These are phyloP conservation scores for Eucidaris tribuloides DNA, from an alignment of 35 echinoderm and acorn worm genomes.

Conservation along the genomic window DNA sequence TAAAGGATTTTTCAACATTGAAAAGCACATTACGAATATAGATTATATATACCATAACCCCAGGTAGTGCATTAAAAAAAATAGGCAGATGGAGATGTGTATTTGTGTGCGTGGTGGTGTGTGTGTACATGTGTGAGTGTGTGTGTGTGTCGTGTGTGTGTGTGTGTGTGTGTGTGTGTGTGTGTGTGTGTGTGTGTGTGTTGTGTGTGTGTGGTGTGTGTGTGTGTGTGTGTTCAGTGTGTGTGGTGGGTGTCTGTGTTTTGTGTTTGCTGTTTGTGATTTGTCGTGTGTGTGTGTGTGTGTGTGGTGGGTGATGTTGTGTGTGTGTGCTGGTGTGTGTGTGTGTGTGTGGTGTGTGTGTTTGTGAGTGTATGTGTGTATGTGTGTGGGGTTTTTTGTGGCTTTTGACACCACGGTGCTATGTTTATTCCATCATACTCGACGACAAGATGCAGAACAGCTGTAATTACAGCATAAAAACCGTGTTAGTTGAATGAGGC, in stretches of 20 bases:
- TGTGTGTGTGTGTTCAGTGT: neutral
- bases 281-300: constrained; percentile 12
- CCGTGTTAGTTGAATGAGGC: constrained; percentile 1
- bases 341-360: constrained; percentile 17
- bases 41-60: too few species aligned
- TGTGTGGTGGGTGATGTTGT: neutral
- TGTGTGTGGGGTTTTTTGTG: neutral
- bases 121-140: too few species aligned
- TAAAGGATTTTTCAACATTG: too few species aligned
- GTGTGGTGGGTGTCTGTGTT: neutral
- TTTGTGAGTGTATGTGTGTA: neutral
- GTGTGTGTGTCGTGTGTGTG: too few species aligned
- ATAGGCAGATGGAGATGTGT: neutral
- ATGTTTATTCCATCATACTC: neutral
- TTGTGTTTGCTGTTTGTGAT: neutral
- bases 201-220: too few species aligned
- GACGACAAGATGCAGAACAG: too few species aligned
- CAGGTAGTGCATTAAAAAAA: neutral
- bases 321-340: neutral
- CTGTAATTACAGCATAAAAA: neutral
- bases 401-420: constrained; percentile 2
- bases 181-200: too few species aligned
- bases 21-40: too few species aligned
- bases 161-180: constrained; percentile 12
- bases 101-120: too few species aligned